Evolutionary conservation across 2,113 vertebrate species (phyloP), one percentile per base, ranked within the genome.

Genomic region (Campylomormyrus tamandua): DNA sequence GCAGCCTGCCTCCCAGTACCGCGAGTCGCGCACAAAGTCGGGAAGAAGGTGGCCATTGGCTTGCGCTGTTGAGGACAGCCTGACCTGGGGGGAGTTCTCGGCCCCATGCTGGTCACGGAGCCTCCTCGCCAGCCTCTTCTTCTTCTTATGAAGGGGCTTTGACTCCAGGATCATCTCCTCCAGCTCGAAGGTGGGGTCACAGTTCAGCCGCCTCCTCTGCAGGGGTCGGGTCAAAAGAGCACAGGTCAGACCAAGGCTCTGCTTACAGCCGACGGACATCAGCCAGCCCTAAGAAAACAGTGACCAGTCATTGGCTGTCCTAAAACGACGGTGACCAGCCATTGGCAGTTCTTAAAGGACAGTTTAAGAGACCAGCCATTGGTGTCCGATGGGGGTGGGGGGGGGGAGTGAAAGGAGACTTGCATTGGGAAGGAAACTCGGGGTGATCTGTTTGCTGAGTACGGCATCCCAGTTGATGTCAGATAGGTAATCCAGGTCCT

Each of bases 131-230:
- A 99, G 94, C 15, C 98, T 96, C 89, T 98, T 98, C 92, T 99
- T 99, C 93, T 99, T 99, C 95, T 99, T 99, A 93, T 99, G 98
- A 90, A 99, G 96, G 3, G 98, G 98, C 94, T 98, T 99, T 87
- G 98, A 97, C 93, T 99, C 98, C 89, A 99, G 95, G 93, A 99
- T 99, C 98, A 99, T 99, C 95, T 99, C 98, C 94, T 99, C 98
- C 62, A 99, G 96, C 93, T 99, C 98, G 92, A 99, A 99, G 5
- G 97, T 94, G 8, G 98, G 98, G 93, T 99, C 98, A 89, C 98
- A 99, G 92, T 99, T 99, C 62, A 99, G 94, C 92, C 97, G 96
- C 62, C 97, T 96, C 92, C 96, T 98, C 98, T 99, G 90, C 21
- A 91, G 52, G 3, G 80, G 87, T 1, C 39, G 49, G 88, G 48